Conservation (phyloP, 2,888 invertebrate genomes). For the Lissonota sp. region DNA sequence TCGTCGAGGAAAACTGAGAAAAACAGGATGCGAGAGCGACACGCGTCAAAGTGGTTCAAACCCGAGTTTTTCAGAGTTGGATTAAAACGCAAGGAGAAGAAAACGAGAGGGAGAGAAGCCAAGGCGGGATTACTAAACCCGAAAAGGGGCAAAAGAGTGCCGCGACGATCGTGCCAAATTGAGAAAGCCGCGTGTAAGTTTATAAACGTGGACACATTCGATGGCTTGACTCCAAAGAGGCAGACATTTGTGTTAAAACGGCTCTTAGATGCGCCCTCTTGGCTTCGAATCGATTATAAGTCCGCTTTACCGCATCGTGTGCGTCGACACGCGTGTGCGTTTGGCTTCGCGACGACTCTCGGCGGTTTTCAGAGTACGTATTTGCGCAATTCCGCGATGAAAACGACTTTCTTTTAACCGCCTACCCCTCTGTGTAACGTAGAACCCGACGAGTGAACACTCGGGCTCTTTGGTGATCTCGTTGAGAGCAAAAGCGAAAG, state of each 20-base stretch:
- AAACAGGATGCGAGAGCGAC: slow-evolving; percentile 14
- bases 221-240: too few relatives aligned
- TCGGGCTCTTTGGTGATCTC: slow-evolving; percentile 16
- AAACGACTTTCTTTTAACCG: slow-evolving; percentile 68
- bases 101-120: too few relatives aligned
- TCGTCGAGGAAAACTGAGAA: slow-evolving; percentile 3
- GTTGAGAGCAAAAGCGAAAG: background rate
- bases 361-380: slow-evolving; percentile 35
- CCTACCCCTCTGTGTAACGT: slow-evolving; percentile 41
- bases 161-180: slow-evolving; percentile 67
- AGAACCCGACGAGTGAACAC: slow-evolving; percentile 20
- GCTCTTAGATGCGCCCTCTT: background rate
- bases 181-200: slow-evolving; percentile 52
- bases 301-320: slow-evolving; percentile 33
- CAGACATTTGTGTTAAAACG: too few relatives aligned
- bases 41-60: slow-evolving; percentile 50
- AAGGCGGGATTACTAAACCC: slow-evolving; percentile 54
- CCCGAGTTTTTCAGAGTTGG: slow-evolving; percentile 2
- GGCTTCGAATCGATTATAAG: slow-evolving; percentile 25
- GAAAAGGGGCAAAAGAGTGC: slow-evolving; percentile 65
- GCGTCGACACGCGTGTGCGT: slow-evolving; percentile 19
- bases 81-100: too few relatives aligned
- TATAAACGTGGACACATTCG: too few relatives aligned
- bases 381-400: slow-evolving; percentile 64
- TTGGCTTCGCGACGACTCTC: slow-evolving; percentile 43